These are phyloP conservation scores for Gnathonemus longibarbis DNA, from an alignment of 2,113 vertebrate genomes.

Conservation along the genomic window DNA sequence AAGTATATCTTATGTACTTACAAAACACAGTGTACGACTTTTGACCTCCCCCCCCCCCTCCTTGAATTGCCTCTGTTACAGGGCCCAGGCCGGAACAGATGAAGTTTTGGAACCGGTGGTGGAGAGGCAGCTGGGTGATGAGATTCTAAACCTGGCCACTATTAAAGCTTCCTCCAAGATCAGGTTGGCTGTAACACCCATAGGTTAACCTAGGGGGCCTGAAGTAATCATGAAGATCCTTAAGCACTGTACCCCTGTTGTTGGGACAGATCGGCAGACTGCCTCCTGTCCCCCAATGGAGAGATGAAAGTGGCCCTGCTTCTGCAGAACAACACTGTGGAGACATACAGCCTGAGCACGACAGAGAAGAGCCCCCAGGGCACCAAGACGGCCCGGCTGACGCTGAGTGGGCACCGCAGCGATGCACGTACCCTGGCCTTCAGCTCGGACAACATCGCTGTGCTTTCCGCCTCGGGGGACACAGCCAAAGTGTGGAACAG, in stretches of 20 bases:
- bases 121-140: slow-evolving; percentile 62
- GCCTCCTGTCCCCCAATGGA: slow-evolving; percentile 66
- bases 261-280: slow-evolving; percentile 74
- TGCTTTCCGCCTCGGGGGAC: slow-evolving; percentile 86
- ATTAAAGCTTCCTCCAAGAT: slow-evolving; percentile 87
- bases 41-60: background rate
- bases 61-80: slow-evolving; percentile 38
- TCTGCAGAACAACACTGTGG: slow-evolving; percentile 87
- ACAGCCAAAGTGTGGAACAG: slow-evolving; percentile 96
- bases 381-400: slow-evolving; percentile 65
- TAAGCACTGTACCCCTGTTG: background rate
- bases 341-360: slow-evolving; percentile 65
- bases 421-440: slow-evolving; percentile 86
- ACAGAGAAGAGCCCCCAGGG: slow-evolving; percentile 49
- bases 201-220: background rate
- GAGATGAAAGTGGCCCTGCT: slow-evolving; percentile 80
- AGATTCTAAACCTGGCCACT: slow-evolving; percentile 71
- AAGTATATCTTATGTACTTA: background rate
- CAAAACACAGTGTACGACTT: background rate
- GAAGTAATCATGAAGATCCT: background rate
- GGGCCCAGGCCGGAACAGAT: slow-evolving; percentile 52
- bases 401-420: slow-evolving; percentile 80
- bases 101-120: slow-evolving; percentile 40
- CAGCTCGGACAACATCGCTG: slow-evolving; percentile 90
- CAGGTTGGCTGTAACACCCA: slow-evolving; percentile 63